Percentiles rank a stretch among this genome's conserved stretches.
phyloP scores from a whole-genome alignment of 2,113 vertebrate genomes.

The Plecturocebus donacophilus region DNA sequence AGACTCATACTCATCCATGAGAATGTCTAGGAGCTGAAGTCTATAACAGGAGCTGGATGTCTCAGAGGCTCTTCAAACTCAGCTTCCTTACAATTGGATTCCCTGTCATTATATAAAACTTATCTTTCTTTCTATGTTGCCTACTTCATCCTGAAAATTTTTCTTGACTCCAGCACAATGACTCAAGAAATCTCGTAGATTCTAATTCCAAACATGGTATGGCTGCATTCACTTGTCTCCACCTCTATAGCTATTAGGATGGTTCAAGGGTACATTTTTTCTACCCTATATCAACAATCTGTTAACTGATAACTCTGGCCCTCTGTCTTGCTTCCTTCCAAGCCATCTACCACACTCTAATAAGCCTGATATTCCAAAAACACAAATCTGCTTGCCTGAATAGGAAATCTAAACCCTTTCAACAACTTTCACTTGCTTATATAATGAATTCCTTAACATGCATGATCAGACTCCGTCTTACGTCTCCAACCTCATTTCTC shows the following conservation, averaged over 20 bases:
- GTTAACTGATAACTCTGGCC: background rate
- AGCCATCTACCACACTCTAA: background rate
- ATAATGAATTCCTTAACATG: background rate
- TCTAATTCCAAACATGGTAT: background rate
- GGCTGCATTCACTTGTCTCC: background rate
- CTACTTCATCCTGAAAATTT: background rate
- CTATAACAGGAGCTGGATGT: background rate
- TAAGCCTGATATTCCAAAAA: background rate
- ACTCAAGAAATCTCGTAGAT: background rate
- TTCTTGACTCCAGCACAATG: background rate
- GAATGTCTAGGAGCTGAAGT: background rate
- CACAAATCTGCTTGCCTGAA: background rate
- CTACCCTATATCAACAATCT: background rate
- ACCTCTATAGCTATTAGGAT: background rate
- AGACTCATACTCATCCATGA: background rate
- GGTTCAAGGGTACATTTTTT: background rate
- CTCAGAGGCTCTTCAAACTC: background rate
- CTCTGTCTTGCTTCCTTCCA: background rate
- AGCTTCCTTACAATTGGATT: background rate
- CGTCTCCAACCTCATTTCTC: background rate
- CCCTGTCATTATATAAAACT: background rate
- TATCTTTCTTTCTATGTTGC: background rate
- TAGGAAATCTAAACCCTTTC: background rate
- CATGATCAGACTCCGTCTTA: background rate
- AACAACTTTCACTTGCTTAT: background rate